Evolutionary conservation across 1,140 invertebrate species (phyloP), one percentile per base, ranked within the genome.

Genomic region (Andricus grossulariae): DNA sequence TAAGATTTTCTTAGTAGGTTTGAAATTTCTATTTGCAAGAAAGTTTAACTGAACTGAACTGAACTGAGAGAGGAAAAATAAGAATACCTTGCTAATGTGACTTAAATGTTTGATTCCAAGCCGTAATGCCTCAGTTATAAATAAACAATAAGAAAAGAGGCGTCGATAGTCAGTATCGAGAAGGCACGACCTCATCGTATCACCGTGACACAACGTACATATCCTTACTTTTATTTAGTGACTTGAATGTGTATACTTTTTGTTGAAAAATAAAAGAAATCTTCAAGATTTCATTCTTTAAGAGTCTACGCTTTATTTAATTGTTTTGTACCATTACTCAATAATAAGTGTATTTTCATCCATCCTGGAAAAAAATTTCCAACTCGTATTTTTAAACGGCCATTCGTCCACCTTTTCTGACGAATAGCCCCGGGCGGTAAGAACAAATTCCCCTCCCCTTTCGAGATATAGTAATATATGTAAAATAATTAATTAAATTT

Each of bases 131-230:
- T 80, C 72, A 77, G 76, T 82, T 76, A 80, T 81, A 80, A 73
- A 85, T 84, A 79, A 82, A 86, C 79, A 86, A 83, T 85, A 83
- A 85, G 75, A 72, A 85, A 81, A 80, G 76, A 54, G 70, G 50
- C 19, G 73, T n/a, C 60, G 82, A 87, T 85, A 87, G 79, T 78
- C 71, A 55, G 45, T 87, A 87, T 87, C 85, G 73, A 60, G 15
- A 73, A 86, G 85, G 80, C 85, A 81, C 78, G 86, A 87, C 86
- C 86, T 81, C 79, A 21, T 76, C 72, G 50, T 79, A 82, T 82
- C 75, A 77, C 21, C 66, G 50, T 72, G 74, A 76, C 60, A 55
- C n/a, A 70, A 51, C 72, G 45, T 50, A 73, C 50, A 19, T 51
- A 50, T 66, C 7, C 49, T 21, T 51, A 25, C 32, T 21, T 66